These are phyloP conservation scores for Heliopora coerulea DNA, from an alignment of 92 coral and sea anemone species.

Conservation along the genomic window DNA sequence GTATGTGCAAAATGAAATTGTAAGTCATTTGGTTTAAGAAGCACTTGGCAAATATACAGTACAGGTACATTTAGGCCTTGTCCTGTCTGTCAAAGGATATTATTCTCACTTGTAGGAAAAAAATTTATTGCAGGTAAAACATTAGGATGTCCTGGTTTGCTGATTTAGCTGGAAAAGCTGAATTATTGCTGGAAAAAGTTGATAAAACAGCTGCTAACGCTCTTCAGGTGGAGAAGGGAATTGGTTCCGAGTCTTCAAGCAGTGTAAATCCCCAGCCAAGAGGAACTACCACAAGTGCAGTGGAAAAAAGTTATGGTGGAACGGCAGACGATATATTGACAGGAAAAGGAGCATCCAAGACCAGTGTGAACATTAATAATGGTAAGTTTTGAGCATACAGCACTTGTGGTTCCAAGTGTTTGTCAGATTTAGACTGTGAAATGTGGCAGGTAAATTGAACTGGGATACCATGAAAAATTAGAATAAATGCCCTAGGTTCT, in stretches of 20 bases:
- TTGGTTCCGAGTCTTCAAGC: slow-evolving; percentile 14
- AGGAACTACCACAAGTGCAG: background rate
- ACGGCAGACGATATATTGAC: background rate
- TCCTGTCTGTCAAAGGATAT: too few relatives aligned
- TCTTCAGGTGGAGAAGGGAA: slow-evolving; percentile 60
- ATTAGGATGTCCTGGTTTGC: slow-evolving; percentile 85
- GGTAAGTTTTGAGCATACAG: too few relatives aligned
- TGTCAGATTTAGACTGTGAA: too few relatives aligned
- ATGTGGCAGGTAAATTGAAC: too few relatives aligned
- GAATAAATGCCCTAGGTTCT: too few relatives aligned
- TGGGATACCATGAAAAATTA: too few relatives aligned
- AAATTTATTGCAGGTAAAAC: background rate
- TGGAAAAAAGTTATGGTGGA: background rate
- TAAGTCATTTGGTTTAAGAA: too few relatives aligned
- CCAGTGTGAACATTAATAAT: slow-evolving; percentile 19
- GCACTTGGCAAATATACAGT: too few relatives aligned
- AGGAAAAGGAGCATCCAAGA: background rate
- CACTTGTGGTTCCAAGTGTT: too few relatives aligned
- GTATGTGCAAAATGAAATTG: too few relatives aligned
- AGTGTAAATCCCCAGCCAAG: background rate
- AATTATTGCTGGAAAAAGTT: slow-evolving; percentile 83
- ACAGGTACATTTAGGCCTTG: too few relatives aligned
- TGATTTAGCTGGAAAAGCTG: slow-evolving; percentile 94
- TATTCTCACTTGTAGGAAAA: background rate
- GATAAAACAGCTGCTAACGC: slow-evolving; percentile 87